Percentiles rank a stretch among this genome's conserved stretches.
These are phyloP conservation scores for Mastacembelus armatus DNA, from an alignment of 2,797 vertebrate genomes.

Conservation along the genomic window DNA sequence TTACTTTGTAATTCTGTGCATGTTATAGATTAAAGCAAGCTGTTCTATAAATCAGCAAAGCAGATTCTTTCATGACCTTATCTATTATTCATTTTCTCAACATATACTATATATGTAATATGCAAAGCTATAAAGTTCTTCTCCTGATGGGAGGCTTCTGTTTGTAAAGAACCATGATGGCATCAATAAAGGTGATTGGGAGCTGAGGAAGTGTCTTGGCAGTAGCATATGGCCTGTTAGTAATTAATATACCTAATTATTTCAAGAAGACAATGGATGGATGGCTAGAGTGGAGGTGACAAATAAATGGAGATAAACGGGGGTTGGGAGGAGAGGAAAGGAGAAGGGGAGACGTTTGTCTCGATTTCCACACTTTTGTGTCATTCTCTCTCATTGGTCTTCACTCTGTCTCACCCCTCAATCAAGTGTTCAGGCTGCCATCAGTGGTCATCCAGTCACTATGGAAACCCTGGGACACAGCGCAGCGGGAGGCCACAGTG, in stretches of 20 bases:
- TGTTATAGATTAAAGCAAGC: slow-evolving; percentile 33
- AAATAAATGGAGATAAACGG: slow-evolving; percentile 34
- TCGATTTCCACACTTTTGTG: slow-evolving; percentile 18
- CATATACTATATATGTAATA: background rate
- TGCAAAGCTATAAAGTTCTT: slow-evolving; percentile 5
- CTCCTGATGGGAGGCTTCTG: slow-evolving; percentile 20
- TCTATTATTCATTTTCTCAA: too few relatives aligned
- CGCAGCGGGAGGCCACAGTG: slow-evolving; percentile 56
- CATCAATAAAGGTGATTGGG: slow-evolving; percentile 31
- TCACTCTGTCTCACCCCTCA: slow-evolving; percentile 49
- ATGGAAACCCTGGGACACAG: slow-evolving; percentile 68
- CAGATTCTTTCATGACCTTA: background rate
- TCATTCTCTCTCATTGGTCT: slow-evolving; percentile 5
- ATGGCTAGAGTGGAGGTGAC: slow-evolving; percentile 50
- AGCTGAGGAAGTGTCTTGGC: slow-evolving; percentile 24
- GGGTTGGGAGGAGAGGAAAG: slow-evolving; percentile 7
- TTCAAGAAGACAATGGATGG: slow-evolving; percentile 61
- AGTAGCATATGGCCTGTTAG: slow-evolving; percentile 56
- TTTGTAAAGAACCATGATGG: slow-evolving; percentile 31
- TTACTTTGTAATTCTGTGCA: slow-evolving; percentile 6
- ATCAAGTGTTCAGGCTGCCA: slow-evolving; percentile 61
- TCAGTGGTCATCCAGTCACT: slow-evolving; percentile 73
- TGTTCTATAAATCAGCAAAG: slow-evolving; percentile 5
- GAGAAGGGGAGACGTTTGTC: slow-evolving; percentile 3
- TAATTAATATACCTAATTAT: slow-evolving; percentile 75